Percentiles rank a stretch among this genome's conserved stretches.
Conservation (phyloP, 2,888 invertebrate species). For the Pherbina coryleti region DNA sequence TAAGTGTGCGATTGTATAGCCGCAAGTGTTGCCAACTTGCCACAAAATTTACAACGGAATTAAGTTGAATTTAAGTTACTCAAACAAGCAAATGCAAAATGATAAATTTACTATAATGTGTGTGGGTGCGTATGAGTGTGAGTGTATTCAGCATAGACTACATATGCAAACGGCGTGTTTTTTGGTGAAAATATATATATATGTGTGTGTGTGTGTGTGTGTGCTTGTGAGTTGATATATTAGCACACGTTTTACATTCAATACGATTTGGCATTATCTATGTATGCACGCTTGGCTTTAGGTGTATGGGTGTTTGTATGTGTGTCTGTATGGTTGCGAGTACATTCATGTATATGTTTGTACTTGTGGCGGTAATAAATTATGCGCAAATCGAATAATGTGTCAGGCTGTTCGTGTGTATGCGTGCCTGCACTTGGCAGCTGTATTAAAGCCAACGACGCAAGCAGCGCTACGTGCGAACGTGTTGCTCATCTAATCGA, state of each 20-base stretch:
- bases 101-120: conserved; percentile 25
- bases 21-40: conserved; percentile 28
- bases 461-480: conserved; percentile 20
- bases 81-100: conserved; percentile 6
- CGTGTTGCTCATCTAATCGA: conserved; percentile 30
- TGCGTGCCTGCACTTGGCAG: conserved; percentile 2
- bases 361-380: conserved; percentile 44
- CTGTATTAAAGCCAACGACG: conserved; percentile 9
- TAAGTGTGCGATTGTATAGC: neutral
- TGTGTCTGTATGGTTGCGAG: neutral
- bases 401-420: conserved; percentile 26
- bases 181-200: conserved; percentile 9
- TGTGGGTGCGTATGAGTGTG: neutral
- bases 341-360: conserved; percentile 16
- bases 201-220: conserved; percentile 24
- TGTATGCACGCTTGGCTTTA: conserved; percentile 18
- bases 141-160: neutral
- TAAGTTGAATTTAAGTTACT: conserved; percentile 29
- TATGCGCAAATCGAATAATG: conserved; percentile 48
- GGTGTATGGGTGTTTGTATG: too few species aligned
- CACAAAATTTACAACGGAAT: conserved; percentile 28
- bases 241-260: conserved; percentile 14
- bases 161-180: neutral
- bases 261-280: conserved; percentile 18
- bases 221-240: conserved; percentile 21